phyloP scores from a whole-genome alignment of 2,888 invertebrate genomes.

The Atethmia centrago region DNA sequence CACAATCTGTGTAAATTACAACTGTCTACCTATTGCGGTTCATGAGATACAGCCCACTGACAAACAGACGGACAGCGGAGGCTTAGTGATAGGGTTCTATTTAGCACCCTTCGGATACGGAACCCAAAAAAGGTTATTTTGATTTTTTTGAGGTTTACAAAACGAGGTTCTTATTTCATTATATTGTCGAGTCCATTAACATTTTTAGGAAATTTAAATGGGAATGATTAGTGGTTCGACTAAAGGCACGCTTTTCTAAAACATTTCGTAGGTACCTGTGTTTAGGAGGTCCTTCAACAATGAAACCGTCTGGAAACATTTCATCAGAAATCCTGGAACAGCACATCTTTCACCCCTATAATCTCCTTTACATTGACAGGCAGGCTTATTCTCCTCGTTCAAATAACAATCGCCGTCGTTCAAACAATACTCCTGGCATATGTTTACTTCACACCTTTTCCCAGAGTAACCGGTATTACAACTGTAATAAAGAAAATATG shows the following conservation, averaged over 20 bases:
- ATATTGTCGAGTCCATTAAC: no score
- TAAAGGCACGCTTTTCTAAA: not conserved
- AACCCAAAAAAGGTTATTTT: no score
- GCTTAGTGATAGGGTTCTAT: no score
- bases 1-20: no score
- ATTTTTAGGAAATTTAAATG: no score
- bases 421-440: constrained; percentile 2
- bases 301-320: constrained; percentile 1
- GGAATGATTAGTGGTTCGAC: not conserved
- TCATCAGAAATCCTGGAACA: not conserved
- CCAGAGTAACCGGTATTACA: constrained; percentile 85
- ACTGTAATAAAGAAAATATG: constrained; percentile 69
- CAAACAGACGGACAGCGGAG: no score
- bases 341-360: constrained; percentile 17
- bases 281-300: not conserved
- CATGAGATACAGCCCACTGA: no score
- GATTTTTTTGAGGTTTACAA: no score
- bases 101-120: no score
- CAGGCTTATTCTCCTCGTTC: not conserved
- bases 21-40: no score
- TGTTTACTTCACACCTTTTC: constrained; percentile 82
- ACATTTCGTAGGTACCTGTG: constrained; percentile 2
- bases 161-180: no score
- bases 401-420: constrained; percentile 5
- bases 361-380: not conserved